A percentile compares a stretch with the other conserved stretches of the same genome.
Evolutionary conservation across 2,113 vertebrate species (phyloP).

Genomic region (Todiramphus saurophagus): DNA sequence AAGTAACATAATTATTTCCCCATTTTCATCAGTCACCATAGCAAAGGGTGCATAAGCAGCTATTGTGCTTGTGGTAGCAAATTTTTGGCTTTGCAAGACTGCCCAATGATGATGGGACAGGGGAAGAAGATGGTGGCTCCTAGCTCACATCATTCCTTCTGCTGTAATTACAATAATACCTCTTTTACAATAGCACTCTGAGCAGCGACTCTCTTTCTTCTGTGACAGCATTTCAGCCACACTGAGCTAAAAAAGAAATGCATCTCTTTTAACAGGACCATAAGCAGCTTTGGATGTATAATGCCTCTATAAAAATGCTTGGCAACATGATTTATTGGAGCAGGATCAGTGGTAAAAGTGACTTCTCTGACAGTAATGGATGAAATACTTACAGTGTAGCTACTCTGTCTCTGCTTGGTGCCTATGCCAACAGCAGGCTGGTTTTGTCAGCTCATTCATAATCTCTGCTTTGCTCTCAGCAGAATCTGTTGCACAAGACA

Average conservation of each 20-base stretch:
- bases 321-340: slow-evolving; percentile 60
- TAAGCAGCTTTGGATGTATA: slow-evolving; percentile 62
- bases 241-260: slow-evolving; percentile 46
- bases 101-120: not conserved
- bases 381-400: slow-evolving; percentile 23
- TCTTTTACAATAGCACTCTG: slow-evolving; percentile 11
- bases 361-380: slow-evolving; percentile 62
- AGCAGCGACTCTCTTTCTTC: slow-evolving; percentile 23
- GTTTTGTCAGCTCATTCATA: slow-evolving; percentile 71
- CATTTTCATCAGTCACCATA: slow-evolving; percentile 15
- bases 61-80: slow-evolving; percentile 22
- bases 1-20: slow-evolving; percentile 27
- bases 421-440: slow-evolving; percentile 37
- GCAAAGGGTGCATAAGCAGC: slow-evolving; percentile 10
- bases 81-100: slow-evolving; percentile 41
- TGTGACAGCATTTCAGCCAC: slow-evolving; percentile 45
- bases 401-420: slow-evolving; percentile 46
- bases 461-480: slow-evolving; percentile 50
- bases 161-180: slow-evolving; percentile 31
- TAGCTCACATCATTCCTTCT: not conserved
- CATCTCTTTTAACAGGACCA: slow-evolving; percentile 38
- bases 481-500: not conserved
- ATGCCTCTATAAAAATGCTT: slow-evolving; percentile 48
- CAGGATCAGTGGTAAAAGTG: slow-evolving; percentile 43
- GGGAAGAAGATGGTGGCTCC: not conserved